Evolutionary conservation across 2,888 invertebrate species (phyloP), one percentile per base, ranked within the genome.

Genomic region (Drosophila paracracens): DNA sequence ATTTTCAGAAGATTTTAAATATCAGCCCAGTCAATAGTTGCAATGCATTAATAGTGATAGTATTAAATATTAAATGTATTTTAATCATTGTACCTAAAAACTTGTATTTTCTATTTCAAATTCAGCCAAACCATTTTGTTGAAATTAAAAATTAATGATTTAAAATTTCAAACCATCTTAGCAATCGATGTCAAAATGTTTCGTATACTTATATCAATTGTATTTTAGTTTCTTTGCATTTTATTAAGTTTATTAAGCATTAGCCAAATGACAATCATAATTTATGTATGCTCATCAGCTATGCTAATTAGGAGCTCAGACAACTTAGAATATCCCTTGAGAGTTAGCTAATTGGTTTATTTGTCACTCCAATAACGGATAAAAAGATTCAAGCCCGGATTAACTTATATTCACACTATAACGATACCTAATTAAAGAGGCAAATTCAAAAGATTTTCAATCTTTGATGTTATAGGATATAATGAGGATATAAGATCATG

Each of bases 171-270:
- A 21, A 43, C 11, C 43, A 43, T 40, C 0, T 10, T n/a, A 40
- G 4, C n/a, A 40, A 40, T 10, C n/a, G 4, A 10, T 11, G 4
- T 2, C 40, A 4, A 40, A 40, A 10, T 40, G 10, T 2, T 10
- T 0, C 0, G n/a, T 10, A 1, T n/a, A 10, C n/a, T 43, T 11
- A 1, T n/a, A 3, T 6, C 2, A 6, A 13, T 46, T 21, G 4
- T 43, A 43, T 21, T 43, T 43, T 43, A 21, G 6, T 36, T 16
- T 35, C 35, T 35, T 16, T 13, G 5, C 35, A 35, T 1, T 35
- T 35, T 6, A 35, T 35, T 13, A 13, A 35, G 35, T 0, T 35
- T 35, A 13, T 35, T 35, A 5, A 35, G 35, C 35, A 35, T 13
- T 16, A 36, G 36, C 36, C 36, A 16, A 36, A 16, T 36, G 4